A percentile compares a stretch with the other conserved stretches of the same genome.
Conservation (phyloP, 1,140 invertebrate genomes). For the Drosophila trapezifrons region DNA sequence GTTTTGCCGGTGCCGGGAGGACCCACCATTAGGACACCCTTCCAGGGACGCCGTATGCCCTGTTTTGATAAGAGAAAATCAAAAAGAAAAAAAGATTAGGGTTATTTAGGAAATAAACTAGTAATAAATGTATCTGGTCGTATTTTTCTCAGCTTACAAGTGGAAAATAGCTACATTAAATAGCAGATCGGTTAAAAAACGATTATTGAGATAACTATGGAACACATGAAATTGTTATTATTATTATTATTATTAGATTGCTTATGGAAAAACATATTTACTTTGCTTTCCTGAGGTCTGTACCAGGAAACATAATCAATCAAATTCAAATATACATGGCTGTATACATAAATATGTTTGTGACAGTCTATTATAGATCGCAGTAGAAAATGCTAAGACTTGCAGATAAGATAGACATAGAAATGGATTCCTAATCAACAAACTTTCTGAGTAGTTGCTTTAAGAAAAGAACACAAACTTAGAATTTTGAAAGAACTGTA, state of each 20-base stretch:
- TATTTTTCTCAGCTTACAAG: not conserved
- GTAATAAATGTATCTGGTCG: not conserved
- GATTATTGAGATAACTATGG: too few relatives aligned
- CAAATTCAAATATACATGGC: not conserved
- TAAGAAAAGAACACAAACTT: not conserved
- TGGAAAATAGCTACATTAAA: too few relatives aligned
- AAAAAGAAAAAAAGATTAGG: not conserved
- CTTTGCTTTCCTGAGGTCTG: not conserved
- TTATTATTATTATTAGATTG: not conserved
- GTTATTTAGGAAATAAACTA: too few relatives aligned
- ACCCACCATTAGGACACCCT: conserved; percentile 96
- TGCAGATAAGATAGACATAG: conserved; percentile 19
- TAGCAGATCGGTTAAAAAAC: too few relatives aligned
- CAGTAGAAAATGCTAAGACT: not conserved
- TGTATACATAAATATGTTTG: conserved; percentile 5
- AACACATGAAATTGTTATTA: too few relatives aligned
- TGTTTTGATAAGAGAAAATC: conserved; percentile 65
- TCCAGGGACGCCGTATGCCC: conserved; percentile 92
- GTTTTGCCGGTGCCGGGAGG: conserved; percentile 97
- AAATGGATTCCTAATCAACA: conserved; percentile 15
- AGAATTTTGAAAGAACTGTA: too few relatives aligned
- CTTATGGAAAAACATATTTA: not conserved
- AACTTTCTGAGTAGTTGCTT: not conserved
- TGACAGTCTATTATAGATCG: conserved; percentile 17
- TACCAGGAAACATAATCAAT: conserved; percentile 3